Conservation (phyloP, 2,888 invertebrate genomes). For the Linyphia triangularis region DNA sequence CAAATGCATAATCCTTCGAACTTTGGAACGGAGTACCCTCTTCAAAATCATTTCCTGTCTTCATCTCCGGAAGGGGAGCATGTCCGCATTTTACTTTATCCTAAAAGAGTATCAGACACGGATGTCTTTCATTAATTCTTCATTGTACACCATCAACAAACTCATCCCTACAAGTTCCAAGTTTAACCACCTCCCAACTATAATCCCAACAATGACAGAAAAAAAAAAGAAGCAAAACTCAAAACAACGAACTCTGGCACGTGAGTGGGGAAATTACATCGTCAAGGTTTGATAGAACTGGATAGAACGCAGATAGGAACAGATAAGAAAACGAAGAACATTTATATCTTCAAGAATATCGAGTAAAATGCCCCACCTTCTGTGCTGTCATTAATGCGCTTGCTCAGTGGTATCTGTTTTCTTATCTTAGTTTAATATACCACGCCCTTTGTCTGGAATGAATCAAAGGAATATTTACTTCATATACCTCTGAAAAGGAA, state of each 20-base stretch:
- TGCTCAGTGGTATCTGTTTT: conserved; percentile 30
- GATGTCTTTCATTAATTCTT: background rate
- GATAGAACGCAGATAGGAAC: background rate
- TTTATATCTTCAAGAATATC: conserved; percentile 1
- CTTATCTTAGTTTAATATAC: conserved; percentile 28
- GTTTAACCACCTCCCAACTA: background rate
- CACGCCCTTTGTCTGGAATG: conserved; percentile 17
- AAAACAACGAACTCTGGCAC: background rate
- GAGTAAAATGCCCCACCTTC: conserved; percentile 31
- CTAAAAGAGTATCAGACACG: background rate
- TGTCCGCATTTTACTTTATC: background rate
- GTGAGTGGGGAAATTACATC: background rate
- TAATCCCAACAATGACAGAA: background rate
- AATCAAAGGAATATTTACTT: background rate
- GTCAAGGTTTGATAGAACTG: conserved; percentile 17
- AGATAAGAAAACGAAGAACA: conserved; percentile 17
- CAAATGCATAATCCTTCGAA: too few relatives aligned
- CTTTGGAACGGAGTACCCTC: background rate
- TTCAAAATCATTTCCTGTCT: background rate
- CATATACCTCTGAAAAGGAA: background rate
- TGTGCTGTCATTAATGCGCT: background rate
- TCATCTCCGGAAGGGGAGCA: background rate
- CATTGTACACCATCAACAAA: too few relatives aligned
- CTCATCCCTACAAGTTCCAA: background rate
- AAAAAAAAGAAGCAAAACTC: conserved; percentile 6